phyloP scores from a whole-genome alignment of 2,797 vertebrate genomes.

The Spea hammondii region DNA sequence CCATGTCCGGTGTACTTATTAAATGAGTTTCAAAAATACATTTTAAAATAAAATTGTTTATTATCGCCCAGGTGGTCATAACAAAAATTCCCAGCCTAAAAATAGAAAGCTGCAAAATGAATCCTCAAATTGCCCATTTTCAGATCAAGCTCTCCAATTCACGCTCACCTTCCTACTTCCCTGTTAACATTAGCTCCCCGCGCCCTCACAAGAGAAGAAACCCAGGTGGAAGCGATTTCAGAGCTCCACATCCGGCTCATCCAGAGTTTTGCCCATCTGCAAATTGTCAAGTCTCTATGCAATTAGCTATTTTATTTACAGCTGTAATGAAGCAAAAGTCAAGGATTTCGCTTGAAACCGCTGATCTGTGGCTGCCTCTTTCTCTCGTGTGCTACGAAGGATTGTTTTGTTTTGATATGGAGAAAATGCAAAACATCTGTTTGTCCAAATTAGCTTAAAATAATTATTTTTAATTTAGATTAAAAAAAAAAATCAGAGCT shows the following conservation, averaged over 20 bases:
- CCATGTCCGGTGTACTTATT: not conserved
- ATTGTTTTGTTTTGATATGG: slow-evolving; percentile 72
- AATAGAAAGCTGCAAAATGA: slow-evolving; percentile 21
- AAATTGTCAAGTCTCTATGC: slow-evolving; percentile 72
- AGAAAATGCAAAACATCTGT: slow-evolving; percentile 78
- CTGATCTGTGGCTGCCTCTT: slow-evolving; percentile 66
- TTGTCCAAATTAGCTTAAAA: slow-evolving; percentile 82
- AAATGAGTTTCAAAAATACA: not conserved
- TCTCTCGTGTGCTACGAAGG: slow-evolving; percentile 70
- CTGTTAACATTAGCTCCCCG: slow-evolving; percentile 29
- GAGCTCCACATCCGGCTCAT: slow-evolving; percentile 67
- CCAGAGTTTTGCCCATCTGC: slow-evolving; percentile 73
- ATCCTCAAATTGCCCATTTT: slow-evolving; percentile 40
- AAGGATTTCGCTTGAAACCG: slow-evolving; percentile 75
- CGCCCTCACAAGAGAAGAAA: slow-evolving; percentile 56
- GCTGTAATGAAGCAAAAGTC: slow-evolving; percentile 77
- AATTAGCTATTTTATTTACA: slow-evolving; percentile 79
- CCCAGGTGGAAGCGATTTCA: slow-evolving; percentile 66
- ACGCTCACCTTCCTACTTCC: slow-evolving; percentile 44
- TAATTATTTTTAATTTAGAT: slow-evolving; percentile 85
- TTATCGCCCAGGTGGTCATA: slow-evolving; percentile 18
- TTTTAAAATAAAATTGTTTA: not conserved
- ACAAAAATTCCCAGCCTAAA: slow-evolving; percentile 8
- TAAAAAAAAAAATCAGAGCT: slow-evolving; percentile 66
- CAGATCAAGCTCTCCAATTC: slow-evolving; percentile 29